Conservation (phyloP, 2,113 vertebrate species). For the Bothrops jararaca region DNA sequence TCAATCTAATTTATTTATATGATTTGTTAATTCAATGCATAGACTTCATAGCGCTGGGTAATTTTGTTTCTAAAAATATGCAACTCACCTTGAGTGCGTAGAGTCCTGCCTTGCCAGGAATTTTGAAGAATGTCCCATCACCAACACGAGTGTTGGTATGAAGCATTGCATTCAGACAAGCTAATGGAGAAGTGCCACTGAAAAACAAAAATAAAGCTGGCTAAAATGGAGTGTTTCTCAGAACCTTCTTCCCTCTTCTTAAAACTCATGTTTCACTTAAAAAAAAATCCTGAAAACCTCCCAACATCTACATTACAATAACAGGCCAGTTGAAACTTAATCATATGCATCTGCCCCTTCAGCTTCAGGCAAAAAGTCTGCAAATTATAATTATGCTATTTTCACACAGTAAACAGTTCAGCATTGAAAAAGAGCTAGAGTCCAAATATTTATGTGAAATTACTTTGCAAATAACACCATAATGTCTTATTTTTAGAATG, state of each 20-base stretch:
- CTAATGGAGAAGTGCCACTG: conserved; percentile 86
- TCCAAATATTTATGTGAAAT: conserved; percentile 71
- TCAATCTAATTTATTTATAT: conserved; percentile 56
- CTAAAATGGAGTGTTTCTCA: conserved; percentile 61
- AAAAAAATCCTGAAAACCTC: conserved; percentile 60
- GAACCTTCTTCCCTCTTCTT: conserved; percentile 62
- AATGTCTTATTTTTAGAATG: conserved; percentile 70
- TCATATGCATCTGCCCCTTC: conserved; percentile 79
- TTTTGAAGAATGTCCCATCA: conserved; percentile 86
- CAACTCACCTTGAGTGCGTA: conserved; percentile 86
- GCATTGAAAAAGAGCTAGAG: conserved; percentile 63
- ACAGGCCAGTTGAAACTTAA: conserved; percentile 78
- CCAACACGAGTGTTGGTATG: conserved; percentile 84
- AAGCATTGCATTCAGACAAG: conserved; percentile 87
- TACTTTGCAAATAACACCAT: conserved; percentile 69
- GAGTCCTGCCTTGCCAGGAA: conserved; percentile 83
- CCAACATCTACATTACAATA: conserved; percentile 82
- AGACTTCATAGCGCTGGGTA: conserved; percentile 40
- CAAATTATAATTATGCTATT: conserved; percentile 76
- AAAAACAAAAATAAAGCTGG: conserved; percentile 72
- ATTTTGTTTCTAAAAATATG: conserved; percentile 46
- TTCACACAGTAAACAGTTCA: conserved; percentile 68
- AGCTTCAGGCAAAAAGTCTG: conserved; percentile 74
- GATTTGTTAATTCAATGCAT: conserved; percentile 53
- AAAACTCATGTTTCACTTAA: conserved; percentile 53